Evolutionary conservation across 2,888 invertebrate species (phyloP), one percentile per base, ranked within the genome.

Genomic region (Drosophila birchii): DNA sequence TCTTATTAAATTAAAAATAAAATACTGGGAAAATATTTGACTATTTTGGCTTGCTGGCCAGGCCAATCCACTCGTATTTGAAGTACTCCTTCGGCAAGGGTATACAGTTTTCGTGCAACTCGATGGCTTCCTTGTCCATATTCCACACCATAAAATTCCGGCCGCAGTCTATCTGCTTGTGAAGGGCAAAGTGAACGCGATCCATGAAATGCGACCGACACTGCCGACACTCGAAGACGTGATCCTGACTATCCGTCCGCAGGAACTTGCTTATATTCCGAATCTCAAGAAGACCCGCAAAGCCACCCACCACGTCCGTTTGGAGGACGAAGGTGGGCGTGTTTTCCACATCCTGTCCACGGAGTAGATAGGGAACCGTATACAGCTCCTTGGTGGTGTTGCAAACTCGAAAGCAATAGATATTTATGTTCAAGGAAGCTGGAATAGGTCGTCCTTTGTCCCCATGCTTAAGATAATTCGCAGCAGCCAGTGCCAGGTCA

Each of bases 101-200:
- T 95, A 96, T n/a, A 26, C 86, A 89, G n/a, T 78, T 67, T 18
- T 79, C 76, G 47, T 85, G 71, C 6, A 85, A 16, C 20, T 90
- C 89, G 5, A 60, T 59, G 16, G 64, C 57, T 4, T 80, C 76
- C 16, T 26, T 45, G 26, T 78, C 78, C 18, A 79, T 43, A 23
- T 75, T 53, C 36, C 58, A 73, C 6, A 77, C 71, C 32, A 64
- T 55, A 66, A 87, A 80, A 16, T 76, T 71, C 5, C 63, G 34
- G 0, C 82, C 87, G 55, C 90, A 88, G 34, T 82, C 58, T 1
- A 90, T 73, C 64, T 69, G 53, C 23, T 75, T 80, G 39, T 90
- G 90, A 16, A 90, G 32, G 0, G 61, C 49, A 16, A 75, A 76
- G 29, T 76, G 68, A 0, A 66, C 36, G 0, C 76, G 63, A 18